Percentiles rank a stretch among this genome's conserved stretches.
Conservation (phyloP, 2,113 vertebrate genomes). For the Oryzias woworae region DNA sequence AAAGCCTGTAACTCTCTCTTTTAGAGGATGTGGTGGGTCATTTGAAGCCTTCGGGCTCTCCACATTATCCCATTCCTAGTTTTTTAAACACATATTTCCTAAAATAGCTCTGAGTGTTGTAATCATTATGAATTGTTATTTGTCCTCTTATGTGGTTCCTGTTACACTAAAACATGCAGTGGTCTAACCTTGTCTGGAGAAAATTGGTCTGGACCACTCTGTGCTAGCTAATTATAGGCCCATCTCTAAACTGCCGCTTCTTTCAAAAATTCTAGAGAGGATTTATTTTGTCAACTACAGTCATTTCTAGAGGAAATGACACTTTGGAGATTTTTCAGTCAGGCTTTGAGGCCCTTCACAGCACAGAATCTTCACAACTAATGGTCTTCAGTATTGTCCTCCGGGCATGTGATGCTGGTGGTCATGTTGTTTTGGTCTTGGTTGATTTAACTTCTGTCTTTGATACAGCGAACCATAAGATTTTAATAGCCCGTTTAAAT, state of each 20-base stretch:
- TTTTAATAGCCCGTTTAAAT: neutral
- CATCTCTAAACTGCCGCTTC: neutral
- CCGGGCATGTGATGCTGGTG: neutral
- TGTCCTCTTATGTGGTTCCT: neutral
- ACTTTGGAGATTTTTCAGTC: neutral
- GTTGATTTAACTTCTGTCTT: neutral
- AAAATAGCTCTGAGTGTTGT: neutral
- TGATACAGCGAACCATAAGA: neutral
- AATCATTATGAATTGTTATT: neutral
- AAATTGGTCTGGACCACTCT: neutral
- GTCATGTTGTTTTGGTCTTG: neutral
- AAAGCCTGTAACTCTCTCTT: too few species aligned
- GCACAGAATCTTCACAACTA: neutral
- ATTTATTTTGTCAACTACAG: neutral
- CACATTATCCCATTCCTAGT: neutral
- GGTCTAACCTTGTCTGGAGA: neutral
- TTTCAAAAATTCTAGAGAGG: neutral
- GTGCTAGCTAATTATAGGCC: neutral
- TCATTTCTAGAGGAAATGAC: neutral
- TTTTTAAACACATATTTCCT: constrained; percentile 1
- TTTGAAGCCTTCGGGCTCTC: neutral
- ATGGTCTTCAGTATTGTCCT: neutral
- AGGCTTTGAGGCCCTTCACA: neutral
- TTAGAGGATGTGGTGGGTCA: neutral
- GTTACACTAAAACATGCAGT: neutral